Conservation (phyloP, 2,888 invertebrate species). For the Drosophila siamana region DNA sequence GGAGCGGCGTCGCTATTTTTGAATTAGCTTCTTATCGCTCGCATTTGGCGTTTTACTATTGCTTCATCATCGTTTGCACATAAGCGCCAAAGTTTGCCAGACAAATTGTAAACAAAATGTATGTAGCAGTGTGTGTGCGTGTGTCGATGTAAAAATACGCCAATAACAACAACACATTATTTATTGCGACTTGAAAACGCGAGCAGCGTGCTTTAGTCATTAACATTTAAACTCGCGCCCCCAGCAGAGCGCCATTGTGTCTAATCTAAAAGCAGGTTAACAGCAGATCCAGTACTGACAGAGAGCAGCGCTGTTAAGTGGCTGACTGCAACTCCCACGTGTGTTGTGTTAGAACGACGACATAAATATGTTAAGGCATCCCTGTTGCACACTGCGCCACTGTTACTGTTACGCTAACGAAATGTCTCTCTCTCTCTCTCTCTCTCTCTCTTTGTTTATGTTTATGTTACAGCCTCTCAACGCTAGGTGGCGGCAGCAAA, state of each 20-base stretch:
- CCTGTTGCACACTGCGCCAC: constrained; percentile 1
- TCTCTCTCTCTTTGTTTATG: constrained; percentile 16
- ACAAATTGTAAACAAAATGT: constrained; percentile 68
- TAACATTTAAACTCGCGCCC: constrained; percentile 60
- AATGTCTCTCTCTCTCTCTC: constrained; percentile 11
- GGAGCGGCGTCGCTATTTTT: constrained; percentile 43
- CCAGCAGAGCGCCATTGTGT: constrained; percentile 60
- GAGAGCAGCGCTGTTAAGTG: neutral
- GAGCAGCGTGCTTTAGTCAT: constrained; percentile 53
- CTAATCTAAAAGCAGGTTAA: constrained; percentile 42
- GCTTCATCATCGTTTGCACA: constrained; percentile 33
- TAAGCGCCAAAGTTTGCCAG: constrained; percentile 51
- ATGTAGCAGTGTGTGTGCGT: constrained; percentile 29
- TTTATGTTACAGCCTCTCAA: constrained; percentile 42
- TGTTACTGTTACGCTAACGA: constrained; percentile 19
- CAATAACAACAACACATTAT: constrained; percentile 29
- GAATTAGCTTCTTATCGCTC: constrained; percentile 51
- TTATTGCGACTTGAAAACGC: constrained; percentile 69
- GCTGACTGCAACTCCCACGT: constrained; percentile 22
- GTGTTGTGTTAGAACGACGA: neutral
- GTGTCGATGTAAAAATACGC: constrained; percentile 32
- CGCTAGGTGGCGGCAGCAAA: constrained; percentile 47
- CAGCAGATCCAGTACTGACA: constrained; percentile 1
- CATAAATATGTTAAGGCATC: neutral
- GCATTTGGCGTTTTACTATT: neutral